Percentiles rank a stretch among this genome's conserved stretches.
Conservation (phyloP, 2,888 invertebrate genomes). For the Acleris cristana region DNA sequence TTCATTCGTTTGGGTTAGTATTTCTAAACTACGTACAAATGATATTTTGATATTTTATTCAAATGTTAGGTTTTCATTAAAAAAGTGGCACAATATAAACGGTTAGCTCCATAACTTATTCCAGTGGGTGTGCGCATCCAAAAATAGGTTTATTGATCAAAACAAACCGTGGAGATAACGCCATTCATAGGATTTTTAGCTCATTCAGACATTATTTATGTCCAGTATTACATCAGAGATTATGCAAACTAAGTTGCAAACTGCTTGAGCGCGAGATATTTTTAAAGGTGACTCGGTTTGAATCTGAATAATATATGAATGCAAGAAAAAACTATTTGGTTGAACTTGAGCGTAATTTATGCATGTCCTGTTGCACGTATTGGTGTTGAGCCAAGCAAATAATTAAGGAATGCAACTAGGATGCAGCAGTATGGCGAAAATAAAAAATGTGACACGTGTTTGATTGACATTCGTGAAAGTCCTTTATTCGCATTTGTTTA, state of each 20-base stretch:
- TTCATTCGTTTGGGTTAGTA: too few relatives aligned
- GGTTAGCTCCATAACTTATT: slow-evolving; percentile 20
- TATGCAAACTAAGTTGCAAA: neutral
- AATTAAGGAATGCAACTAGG: too few relatives aligned
- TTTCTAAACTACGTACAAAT: too few relatives aligned
- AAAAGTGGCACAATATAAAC: slow-evolving; percentile 9
- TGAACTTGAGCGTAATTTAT: too few relatives aligned
- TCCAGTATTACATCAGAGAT: neutral
- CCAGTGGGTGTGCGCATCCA: slow-evolving; percentile 21
- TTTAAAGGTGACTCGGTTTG: neutral
- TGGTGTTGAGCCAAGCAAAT: too few relatives aligned
- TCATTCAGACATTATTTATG: neutral
- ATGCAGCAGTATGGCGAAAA: too few relatives aligned
- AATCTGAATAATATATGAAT: too few relatives aligned
- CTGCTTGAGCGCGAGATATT: neutral
- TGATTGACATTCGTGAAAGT: too few relatives aligned
- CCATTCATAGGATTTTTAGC: slow-evolving; percentile 16
- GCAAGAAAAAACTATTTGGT: too few relatives aligned
- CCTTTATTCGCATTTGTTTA: too few relatives aligned
- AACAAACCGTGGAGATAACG: slow-evolving; percentile 25
- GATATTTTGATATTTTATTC: neutral
- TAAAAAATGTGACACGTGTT: too few relatives aligned
- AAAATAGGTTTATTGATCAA: slow-evolving; percentile 37
- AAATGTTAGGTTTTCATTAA: slow-evolving; percentile 16
- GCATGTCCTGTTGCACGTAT: too few relatives aligned